Conservation (phyloP, 2,888 invertebrate species). For the Tenthredo notha region DNA sequence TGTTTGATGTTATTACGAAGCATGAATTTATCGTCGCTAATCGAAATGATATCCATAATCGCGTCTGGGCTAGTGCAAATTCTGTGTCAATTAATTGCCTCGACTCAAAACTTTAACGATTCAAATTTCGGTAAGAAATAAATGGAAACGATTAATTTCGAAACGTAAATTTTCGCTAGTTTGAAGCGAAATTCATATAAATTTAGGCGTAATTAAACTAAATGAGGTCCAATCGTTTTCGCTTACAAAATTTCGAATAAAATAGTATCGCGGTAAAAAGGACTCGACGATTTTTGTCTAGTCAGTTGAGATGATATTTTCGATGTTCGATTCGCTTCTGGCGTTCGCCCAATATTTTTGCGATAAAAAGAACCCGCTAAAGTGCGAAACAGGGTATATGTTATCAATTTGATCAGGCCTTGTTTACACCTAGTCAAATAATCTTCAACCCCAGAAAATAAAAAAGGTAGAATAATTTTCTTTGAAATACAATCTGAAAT, state of each 20-base stretch:
- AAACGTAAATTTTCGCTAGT: not conserved
- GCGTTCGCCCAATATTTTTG: conserved; percentile 26
- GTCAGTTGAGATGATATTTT: conserved; percentile 12
- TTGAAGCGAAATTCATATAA: not conserved
- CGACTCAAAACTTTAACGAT: not conserved
- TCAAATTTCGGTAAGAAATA: not conserved
- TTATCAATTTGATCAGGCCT: conserved; percentile 35
- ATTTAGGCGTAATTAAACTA: not conserved
- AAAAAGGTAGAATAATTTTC: not conserved
- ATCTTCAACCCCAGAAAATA: not conserved
- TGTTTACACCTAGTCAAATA: conserved; percentile 34
- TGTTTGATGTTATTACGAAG: not conserved
- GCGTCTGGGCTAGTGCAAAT: not conserved
- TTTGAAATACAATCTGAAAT: not conserved
- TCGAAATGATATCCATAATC: not conserved
- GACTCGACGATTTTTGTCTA: conserved; percentile 16
- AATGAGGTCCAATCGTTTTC: not conserved
- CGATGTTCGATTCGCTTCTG: conserved; percentile 4
- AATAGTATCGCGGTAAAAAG: not conserved
- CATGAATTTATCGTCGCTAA: not conserved
- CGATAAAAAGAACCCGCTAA: conserved; percentile 21
- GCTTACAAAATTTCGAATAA: not conserved
- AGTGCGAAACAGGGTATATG: not conserved
- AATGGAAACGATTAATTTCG: not conserved
- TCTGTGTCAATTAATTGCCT: conserved; percentile 9